Conservation (phyloP, 2,888 invertebrate genomes). For the Lasioglossum malachurum region DNA sequence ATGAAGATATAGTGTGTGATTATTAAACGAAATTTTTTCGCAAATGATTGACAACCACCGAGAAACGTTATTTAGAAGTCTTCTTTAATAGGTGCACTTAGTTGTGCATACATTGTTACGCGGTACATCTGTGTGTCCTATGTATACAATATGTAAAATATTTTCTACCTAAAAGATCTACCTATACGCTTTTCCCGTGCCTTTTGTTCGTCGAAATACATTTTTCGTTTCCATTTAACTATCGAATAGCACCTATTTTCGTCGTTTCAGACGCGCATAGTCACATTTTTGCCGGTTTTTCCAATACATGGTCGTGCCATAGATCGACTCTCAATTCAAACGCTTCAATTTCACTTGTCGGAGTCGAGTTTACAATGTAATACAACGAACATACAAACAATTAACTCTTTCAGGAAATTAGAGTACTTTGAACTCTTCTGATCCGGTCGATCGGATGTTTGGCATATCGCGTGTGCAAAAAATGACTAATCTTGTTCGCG, state of each 20-base stretch:
- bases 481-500: not conserved
- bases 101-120: constrained; percentile 28
- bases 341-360: not conserved
- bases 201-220: constrained; percentile 42
- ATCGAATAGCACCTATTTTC: constrained; percentile 77
- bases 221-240: constrained; percentile 58
- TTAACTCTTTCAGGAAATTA: not conserved
- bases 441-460: not conserved
- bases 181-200: constrained; percentile 66
- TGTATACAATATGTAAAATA: constrained; percentile 72
- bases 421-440: not conserved
- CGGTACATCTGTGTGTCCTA: constrained; percentile 32
- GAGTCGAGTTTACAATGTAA: constrained; percentile 42
- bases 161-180: constrained; percentile 77
- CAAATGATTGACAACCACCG: constrained; percentile 35
- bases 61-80: constrained; percentile 20
- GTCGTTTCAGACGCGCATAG: constrained; percentile 62
- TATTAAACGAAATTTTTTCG: not conserved
- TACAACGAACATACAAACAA: not conserved
- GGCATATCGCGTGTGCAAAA: not conserved
- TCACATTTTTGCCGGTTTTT: constrained; percentile 39
- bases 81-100: constrained; percentile 39
- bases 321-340: not conserved
- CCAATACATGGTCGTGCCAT: constrained; percentile 15
- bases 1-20: not conserved